These are phyloP conservation scores for Rhagophthalmus giganteus DNA, from an alignment of 2,888 invertebrate genomes.

Conservation along the genomic window DNA sequence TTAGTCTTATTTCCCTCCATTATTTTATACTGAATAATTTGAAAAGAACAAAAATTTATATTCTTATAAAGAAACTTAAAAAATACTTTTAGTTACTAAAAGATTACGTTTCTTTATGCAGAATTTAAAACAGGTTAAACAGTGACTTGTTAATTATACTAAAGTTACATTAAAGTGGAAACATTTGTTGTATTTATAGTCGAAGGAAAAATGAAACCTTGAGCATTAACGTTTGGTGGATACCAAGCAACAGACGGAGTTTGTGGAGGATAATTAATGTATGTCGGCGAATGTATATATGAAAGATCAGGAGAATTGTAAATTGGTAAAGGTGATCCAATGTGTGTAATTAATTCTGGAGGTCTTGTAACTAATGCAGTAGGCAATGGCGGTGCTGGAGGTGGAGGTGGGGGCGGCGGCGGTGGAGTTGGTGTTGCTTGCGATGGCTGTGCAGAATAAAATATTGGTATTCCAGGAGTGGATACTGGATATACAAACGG, in stretches of 20 bases:
- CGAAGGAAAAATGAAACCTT: slow-evolving; percentile 41
- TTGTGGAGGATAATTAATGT: slow-evolving; percentile 32
- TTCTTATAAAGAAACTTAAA: not conserved
- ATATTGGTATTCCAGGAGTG: slow-evolving; percentile 32
- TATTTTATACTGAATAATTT: not conserved
- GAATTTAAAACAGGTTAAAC: no score
- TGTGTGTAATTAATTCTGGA: slow-evolving; percentile 1
- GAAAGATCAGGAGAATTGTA: slow-evolving; percentile 36
- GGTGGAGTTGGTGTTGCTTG: slow-evolving; percentile 1
- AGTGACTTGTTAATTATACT: no score
- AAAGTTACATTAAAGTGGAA: no score
- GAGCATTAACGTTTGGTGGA: slow-evolving; percentile 36
- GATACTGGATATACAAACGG: slow-evolving; percentile 30
- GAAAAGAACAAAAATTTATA: not conserved
- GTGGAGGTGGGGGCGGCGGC: slow-evolving; percentile 22
- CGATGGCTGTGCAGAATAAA: slow-evolving; percentile 22
- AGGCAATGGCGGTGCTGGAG: no score
- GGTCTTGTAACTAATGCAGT: slow-evolving; percentile 28
- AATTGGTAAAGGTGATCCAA: slow-evolving; percentile 27
- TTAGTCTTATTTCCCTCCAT: no score
- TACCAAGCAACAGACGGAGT: slow-evolving; percentile 36
- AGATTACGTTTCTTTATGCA: no score
- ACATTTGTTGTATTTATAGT: no score
- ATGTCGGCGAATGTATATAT: slow-evolving; percentile 31
- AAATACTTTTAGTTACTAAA: not conserved